phyloP scores from a whole-genome alignment of 92 coral and sea anemone genomes.

The Epizoanthus ramosus region DNA sequence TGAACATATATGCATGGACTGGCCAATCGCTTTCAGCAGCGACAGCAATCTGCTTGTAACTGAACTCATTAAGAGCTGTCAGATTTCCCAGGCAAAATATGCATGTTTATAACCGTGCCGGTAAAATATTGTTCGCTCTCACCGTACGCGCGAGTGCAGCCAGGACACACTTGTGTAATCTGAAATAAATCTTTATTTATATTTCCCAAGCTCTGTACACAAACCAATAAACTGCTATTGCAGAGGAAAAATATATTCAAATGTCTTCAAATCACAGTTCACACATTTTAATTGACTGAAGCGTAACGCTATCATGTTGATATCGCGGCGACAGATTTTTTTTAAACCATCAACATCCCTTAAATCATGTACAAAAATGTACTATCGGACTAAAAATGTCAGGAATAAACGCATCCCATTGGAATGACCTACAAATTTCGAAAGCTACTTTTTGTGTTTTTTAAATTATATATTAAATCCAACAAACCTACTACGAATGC shows the following conservation, averaged over 20 bases:
- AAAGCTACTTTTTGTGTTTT: background rate
- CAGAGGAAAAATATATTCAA: constrained; percentile 17
- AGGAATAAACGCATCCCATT: constrained; percentile 18
- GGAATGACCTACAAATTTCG: background rate
- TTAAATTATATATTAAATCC: background rate
- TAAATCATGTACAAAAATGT: constrained; percentile 22
- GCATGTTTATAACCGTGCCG: background rate
- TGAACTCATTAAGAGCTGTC: constrained; percentile 55
- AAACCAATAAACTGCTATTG: constrained; percentile 35
- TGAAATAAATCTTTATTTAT: constrained; percentile 33
- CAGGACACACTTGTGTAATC: constrained; percentile 17
- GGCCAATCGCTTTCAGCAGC: constrained; percentile 63
- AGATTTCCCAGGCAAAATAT: constrained; percentile 8
- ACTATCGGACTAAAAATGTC: constrained; percentile 8
- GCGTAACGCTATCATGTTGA: constrained; percentile 14
- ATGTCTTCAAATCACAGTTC: constrained; percentile 21
- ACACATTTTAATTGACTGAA: constrained; percentile 34
- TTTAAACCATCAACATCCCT: constrained; percentile 7
- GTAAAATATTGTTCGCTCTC: background rate
- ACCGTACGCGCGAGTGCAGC: background rate
- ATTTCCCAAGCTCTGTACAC: constrained; percentile 28
- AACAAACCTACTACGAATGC: background rate
- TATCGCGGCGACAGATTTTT: constrained; percentile 23
- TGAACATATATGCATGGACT: constrained; percentile 49
- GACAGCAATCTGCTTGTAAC: constrained; percentile 65